Evolutionary conservation across 2,888 invertebrate genomes (phyloP).

Genomic region (Heliconius ethilla): DNA sequence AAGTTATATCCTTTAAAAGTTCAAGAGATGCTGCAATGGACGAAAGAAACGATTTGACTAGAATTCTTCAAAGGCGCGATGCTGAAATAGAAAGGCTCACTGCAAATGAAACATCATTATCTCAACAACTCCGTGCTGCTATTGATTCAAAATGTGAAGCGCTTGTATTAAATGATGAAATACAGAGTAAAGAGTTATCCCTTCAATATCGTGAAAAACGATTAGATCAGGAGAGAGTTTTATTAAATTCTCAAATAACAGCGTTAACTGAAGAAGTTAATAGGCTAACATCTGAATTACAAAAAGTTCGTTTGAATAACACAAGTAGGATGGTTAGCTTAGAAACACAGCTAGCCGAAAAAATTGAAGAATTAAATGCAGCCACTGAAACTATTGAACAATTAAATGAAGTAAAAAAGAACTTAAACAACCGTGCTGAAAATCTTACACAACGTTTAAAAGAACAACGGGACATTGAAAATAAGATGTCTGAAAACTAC

Average conservation of each 20-base stretch:
- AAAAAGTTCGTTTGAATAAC: constrained; percentile 88
- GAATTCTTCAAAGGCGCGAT: constrained; percentile 87
- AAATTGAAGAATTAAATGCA: constrained; percentile 89
- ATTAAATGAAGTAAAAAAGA: constrained; percentile 86
- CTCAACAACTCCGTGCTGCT: constrained; percentile 88
- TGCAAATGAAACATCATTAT: constrained; percentile 85
- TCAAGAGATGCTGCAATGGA: constrained; percentile 87
- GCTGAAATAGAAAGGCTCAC: constrained; percentile 88
- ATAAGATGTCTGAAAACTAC: constrained; percentile 87
- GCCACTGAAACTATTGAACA: constrained; percentile 86
- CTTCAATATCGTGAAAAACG: constrained; percentile 91
- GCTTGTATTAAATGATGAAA: constrained; percentile 89
- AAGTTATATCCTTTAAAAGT: constrained; percentile 84
- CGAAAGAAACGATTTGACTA: constrained; percentile 88
- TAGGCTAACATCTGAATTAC: constrained; percentile 88
- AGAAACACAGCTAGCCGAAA: constrained; percentile 89
- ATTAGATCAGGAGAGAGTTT: constrained; percentile 89
- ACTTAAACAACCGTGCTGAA: constrained; percentile 85
- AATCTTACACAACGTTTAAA: constrained; percentile 86
- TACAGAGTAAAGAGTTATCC: constrained; percentile 89
- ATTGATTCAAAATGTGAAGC: constrained; percentile 93
- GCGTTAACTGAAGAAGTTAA: constrained; percentile 90
- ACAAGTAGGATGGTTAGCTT: constrained; percentile 83
- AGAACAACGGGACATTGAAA: constrained; percentile 88
- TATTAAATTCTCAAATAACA: constrained; percentile 89